Conservation (phyloP, 2,888 invertebrate genomes). For the Rhamnusium bicolor region DNA sequence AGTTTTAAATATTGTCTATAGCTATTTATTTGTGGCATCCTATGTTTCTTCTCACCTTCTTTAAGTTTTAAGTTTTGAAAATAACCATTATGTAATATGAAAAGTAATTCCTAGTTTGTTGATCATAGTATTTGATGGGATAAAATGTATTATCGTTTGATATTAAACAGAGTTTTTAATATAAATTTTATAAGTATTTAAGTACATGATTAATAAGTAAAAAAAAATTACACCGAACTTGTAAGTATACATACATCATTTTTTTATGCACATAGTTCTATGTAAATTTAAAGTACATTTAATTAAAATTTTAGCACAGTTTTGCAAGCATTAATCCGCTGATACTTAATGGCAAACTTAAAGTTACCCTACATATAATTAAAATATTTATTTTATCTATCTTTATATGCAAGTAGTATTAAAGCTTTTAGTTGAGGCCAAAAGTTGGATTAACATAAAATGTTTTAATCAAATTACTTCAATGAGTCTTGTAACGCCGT, state of each 20-base stretch:
- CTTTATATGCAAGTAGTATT: constrained; percentile 30
- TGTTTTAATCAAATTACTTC: constrained; percentile 47
- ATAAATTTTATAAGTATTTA: too few relatives aligned
- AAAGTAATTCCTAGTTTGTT: too few relatives aligned
- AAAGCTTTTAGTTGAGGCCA: constrained; percentile 19
- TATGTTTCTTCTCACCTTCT: too few relatives aligned
- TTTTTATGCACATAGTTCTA: neutral
- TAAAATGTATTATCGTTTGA: too few relatives aligned
- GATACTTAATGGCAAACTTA: constrained; percentile 6
- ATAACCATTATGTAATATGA: too few relatives aligned
- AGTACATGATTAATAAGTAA: neutral
- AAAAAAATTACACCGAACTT: neutral
- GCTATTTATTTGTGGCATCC: too few relatives aligned
- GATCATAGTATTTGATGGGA: too few relatives aligned
- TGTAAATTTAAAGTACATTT: constrained; percentile 4
- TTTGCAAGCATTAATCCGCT: constrained; percentile 1
- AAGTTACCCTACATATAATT: constrained; percentile 8
- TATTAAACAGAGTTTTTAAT: too few relatives aligned
- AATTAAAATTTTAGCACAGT: constrained; percentile 12
- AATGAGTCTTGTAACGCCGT: constrained; percentile 32
- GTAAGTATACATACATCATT: neutral
- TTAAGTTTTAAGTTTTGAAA: too few relatives aligned
- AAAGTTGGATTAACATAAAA: constrained; percentile 45
- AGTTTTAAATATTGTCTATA: too few relatives aligned
- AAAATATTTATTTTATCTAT: constrained; percentile 31